A percentile compares a stretch with the other conserved stretches of the same genome.
phyloP scores from a whole-genome alignment of 2,888 invertebrate genomes.

The Petrolisthes cinctipes region DNA sequence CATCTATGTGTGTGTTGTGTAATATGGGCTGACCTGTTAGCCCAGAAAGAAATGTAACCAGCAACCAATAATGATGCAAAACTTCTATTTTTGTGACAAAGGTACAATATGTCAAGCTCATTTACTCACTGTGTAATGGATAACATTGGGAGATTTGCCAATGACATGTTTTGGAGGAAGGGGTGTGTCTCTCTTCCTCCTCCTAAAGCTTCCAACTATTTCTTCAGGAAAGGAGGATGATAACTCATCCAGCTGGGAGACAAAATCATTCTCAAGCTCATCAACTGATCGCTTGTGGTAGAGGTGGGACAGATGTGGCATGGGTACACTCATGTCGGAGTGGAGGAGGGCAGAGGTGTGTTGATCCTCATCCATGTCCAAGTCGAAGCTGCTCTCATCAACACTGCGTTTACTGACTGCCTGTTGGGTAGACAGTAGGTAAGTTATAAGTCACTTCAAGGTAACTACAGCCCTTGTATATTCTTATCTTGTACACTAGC shows the following conservation, averaged over 20 bases:
- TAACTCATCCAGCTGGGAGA: neutral
- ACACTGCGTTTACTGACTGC: constrained; percentile 41
- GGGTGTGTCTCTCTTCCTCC: constrained; percentile 65
- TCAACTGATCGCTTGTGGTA: constrained; percentile 45
- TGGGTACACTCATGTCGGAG: neutral
- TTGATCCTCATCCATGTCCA: neutral
- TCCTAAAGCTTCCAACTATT: constrained; percentile 3
- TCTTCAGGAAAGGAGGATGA: neutral
- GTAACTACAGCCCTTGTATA: too few species aligned
- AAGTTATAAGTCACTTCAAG: neutral
- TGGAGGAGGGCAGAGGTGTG: neutral
- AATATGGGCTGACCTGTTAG: too few species aligned
- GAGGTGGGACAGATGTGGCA: constrained; percentile 25
- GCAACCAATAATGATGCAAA: too few species aligned
- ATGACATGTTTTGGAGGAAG: constrained; percentile 67
- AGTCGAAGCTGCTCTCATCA: neutral
- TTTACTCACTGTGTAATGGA: constrained; percentile 72
- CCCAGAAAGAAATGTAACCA: too few species aligned
- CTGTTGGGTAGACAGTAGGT: constrained; percentile 10
- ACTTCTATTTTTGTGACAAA: too few species aligned
- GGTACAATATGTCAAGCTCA: neutral
- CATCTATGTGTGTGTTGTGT: too few species aligned
- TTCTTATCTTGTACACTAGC: too few species aligned
- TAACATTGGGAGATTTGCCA: constrained; percentile 78
- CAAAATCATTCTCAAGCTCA: neutral